Evolutionary conservation across 2,797 vertebrate genomes (phyloP).

Genomic region (Acanthurus lineatus): DNA sequence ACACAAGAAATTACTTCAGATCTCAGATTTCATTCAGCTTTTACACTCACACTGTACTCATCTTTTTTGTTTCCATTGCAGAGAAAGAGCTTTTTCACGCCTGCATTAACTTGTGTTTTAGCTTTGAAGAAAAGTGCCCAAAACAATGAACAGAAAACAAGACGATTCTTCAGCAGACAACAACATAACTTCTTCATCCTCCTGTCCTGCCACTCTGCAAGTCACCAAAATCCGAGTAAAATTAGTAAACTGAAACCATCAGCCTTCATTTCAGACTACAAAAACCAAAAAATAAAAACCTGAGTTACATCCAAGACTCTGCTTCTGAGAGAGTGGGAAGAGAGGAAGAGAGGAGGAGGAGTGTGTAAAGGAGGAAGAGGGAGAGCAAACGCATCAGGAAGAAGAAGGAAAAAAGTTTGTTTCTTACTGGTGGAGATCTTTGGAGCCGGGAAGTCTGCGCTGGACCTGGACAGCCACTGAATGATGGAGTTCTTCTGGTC

Average conservation of each 20-base stretch:
- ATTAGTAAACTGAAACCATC: neutral
- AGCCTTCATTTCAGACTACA: neutral
- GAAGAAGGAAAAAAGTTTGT: conserved; percentile 86
- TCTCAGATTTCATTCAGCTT: neutral
- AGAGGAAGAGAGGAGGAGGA: conserved; percentile 20
- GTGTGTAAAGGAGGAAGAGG: neutral
- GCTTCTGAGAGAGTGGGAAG: no score
- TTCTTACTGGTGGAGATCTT: conserved; percentile 92
- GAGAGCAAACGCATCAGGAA: neutral
- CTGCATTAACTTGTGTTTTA: neutral
- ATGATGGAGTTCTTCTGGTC: conserved; percentile 92
- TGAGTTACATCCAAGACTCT: neutral
- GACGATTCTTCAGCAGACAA: neutral
- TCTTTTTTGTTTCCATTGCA: neutral
- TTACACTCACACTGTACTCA: no score
- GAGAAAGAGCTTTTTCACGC: neutral
- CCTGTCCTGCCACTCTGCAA: neutral
- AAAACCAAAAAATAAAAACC: neutral
- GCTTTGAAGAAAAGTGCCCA: neutral
- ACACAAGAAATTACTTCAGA: neutral
- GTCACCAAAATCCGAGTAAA: neutral
- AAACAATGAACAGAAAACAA: neutral
- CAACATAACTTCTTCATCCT: neutral
- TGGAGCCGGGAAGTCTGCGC: conserved; percentile 86
- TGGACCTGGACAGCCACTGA: conserved; percentile 93